Evolutionary conservation across 2,113 vertebrate genomes (phyloP).

Genomic region (Misgurnus anguillicaudatus): DNA sequence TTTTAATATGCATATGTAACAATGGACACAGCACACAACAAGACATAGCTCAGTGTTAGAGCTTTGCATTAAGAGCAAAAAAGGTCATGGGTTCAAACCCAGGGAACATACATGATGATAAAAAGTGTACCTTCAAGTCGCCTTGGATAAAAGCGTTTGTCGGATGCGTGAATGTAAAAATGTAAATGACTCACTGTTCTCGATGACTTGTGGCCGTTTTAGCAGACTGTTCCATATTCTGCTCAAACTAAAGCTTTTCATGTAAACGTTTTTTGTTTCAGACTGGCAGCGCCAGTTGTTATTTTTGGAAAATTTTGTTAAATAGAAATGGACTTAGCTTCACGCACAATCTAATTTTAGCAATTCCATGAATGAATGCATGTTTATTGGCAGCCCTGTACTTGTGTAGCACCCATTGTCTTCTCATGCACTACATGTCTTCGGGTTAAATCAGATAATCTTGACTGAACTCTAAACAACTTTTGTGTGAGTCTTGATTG

Average conservation of each 20-base stretch:
- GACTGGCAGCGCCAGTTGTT: not conserved
- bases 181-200: not conserved
- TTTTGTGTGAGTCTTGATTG: constrained; percentile 41
- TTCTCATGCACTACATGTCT: constrained; percentile 50
- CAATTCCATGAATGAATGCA: constrained; percentile 15
- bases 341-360: constrained; percentile 30
- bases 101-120: no score
- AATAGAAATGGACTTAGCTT: not conserved
- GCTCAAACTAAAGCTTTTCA: not conserved
- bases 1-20: constrained; percentile 14
- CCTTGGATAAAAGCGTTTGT: no score
- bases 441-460: constrained; percentile 42
- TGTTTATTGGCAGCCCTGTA: constrained; percentile 12
- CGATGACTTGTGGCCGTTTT: not conserved
- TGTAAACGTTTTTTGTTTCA: not conserved
- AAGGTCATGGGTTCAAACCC: no score
- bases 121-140: no score
- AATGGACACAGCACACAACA: no score
- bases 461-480: constrained; percentile 42
- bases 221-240: not conserved
- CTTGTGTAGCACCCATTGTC: constrained; percentile 46
- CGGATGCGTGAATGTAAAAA: no score
- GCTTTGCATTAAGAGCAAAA: no score
- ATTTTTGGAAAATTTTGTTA: not conserved
- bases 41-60: no score